Conservation (phyloP, 1,140 invertebrate species). For the Steinernema feltiae region DNA sequence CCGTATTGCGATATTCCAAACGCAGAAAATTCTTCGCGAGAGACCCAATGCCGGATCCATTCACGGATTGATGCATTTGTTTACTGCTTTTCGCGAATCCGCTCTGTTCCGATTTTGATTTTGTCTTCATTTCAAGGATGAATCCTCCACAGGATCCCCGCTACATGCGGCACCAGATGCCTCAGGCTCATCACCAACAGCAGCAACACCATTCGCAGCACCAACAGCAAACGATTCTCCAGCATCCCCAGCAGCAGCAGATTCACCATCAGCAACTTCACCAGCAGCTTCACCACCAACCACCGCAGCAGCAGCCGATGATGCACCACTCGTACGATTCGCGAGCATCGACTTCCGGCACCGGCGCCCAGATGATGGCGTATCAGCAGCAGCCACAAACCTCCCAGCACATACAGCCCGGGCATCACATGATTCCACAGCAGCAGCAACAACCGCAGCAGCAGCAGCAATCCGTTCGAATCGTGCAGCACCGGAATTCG, state of each 20-base stretch:
- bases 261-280: neutral
- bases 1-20: too few relatives aligned
- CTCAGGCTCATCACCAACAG: neutral
- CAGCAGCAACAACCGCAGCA: neutral
- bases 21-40: too few relatives aligned
- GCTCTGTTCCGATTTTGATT: neutral
- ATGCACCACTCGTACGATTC: neutral
- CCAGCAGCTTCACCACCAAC: neutral
- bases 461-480: neutral
- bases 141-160: neutral
- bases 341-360: neutral
- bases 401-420: neutral
- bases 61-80: neutral
- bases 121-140: neutral
- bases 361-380: neutral
- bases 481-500: neutral
- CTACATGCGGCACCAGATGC: neutral
- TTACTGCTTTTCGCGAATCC: neutral
- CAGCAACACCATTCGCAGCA: neutral
- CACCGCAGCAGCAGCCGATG: constrained; percentile 1
- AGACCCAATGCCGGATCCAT: neutral
- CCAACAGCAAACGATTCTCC: neutral
- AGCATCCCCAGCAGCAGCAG: neutral
- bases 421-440: neutral
- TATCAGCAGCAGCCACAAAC: neutral